Conservation (phyloP, 2,888 invertebrate species). For the Cataglyphis albicans region DNA sequence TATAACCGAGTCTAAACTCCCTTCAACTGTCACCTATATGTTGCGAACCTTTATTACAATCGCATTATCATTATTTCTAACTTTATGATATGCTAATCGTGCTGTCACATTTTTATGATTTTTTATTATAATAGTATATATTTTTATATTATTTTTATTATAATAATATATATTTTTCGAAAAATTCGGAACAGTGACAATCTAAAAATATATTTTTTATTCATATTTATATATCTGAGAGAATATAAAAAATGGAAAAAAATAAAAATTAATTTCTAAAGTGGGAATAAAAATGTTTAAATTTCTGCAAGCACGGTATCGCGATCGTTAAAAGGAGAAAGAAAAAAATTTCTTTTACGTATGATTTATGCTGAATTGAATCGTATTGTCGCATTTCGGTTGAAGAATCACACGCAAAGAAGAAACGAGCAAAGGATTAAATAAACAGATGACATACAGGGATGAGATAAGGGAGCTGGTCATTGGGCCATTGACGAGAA, state of each 20-base stretch:
- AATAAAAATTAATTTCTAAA: neutral
- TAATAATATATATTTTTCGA: neutral
- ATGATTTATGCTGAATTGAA: neutral
- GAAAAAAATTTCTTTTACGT: neutral
- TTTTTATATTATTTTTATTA: constrained; percentile 8
- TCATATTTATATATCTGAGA: neutral
- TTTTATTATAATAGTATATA: neutral
- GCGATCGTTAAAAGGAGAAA: neutral
- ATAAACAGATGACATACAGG: constrained; percentile 32
- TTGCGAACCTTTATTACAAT: constrained; percentile 13
- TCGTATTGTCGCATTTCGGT: neutral
- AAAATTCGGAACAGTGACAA: neutral
- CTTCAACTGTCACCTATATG: constrained; percentile 53
- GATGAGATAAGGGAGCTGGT: constrained; percentile 60
- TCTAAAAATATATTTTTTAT: neutral
- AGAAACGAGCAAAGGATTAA: constrained; percentile 6
- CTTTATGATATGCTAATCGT: neutral
- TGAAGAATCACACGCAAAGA: neutral
- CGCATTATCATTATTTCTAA: constrained; percentile 5
- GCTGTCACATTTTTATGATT: neutral
- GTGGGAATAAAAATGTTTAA: neutral
- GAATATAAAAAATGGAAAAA: neutral
- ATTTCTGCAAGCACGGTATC: neutral
- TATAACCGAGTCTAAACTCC: constrained; percentile 54
- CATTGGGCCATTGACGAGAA: constrained; percentile 71